These are phyloP conservation scores for Achatina immaculata DNA, from an alignment of 1,140 invertebrate species.

Conservation along the genomic window DNA sequence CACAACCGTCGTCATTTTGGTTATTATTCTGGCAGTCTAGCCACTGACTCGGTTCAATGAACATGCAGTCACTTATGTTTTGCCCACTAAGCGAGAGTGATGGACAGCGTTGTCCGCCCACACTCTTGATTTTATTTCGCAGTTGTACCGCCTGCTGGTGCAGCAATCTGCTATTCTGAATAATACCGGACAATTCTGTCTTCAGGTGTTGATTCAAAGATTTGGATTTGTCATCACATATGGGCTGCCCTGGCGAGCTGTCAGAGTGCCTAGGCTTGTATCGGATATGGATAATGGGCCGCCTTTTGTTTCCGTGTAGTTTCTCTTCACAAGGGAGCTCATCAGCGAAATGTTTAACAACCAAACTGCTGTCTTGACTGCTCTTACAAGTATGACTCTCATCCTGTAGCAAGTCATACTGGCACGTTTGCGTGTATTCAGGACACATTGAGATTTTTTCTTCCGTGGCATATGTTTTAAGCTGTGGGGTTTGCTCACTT, in stretches of 20 bases:
- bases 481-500: too few relatives aligned
- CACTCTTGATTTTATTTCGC: background rate
- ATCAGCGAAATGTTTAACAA: background rate
- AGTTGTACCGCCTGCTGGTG: background rate
- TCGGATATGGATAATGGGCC: background rate
- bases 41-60: background rate
- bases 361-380: background rate
- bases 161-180: background rate
- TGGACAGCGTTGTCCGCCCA: background rate
- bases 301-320: background rate
- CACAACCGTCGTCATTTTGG: background rate
- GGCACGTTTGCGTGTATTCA: background rate
- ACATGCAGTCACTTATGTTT: background rate
- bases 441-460: background rate
- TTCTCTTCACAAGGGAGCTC: background rate
- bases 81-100: background rate
- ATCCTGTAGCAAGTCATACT: background rate
- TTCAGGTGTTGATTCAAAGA: background rate
- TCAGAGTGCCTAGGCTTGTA: background rate
- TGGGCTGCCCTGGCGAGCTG: background rate
- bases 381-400: background rate
- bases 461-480: too few relatives aligned
- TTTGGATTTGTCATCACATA: background rate
- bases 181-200: background rate
- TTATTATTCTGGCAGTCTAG: background rate